phyloP scores from a whole-genome alignment of 2,113 vertebrate species.

The Atrichornis clamosus region DNA sequence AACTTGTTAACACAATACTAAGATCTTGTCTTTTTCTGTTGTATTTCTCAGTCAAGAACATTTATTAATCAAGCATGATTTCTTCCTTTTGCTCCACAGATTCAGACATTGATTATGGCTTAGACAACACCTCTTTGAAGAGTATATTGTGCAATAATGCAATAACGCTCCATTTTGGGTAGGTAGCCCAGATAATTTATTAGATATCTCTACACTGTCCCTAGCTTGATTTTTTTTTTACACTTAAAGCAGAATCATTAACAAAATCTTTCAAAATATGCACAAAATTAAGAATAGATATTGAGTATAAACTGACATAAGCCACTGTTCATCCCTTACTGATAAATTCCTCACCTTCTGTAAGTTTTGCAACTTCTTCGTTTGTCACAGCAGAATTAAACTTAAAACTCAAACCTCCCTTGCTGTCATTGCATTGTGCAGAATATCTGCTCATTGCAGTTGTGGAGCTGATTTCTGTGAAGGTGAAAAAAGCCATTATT shows the following conservation, averaged over 20 bases:
- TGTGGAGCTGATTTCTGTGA: background rate
- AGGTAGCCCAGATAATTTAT: background rate
- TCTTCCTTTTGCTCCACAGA: background rate
- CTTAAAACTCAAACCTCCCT: background rate
- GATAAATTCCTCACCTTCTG: background rate
- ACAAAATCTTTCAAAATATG: background rate
- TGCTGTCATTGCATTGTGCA: background rate
- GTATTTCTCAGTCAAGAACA: background rate
- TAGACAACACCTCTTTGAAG: background rate
- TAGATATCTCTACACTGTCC: background rate
- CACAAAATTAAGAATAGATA: background rate
- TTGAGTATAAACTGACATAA: background rate
- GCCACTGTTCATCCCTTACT: rapidly evolving
- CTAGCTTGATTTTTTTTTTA: background rate
- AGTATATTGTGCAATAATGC: background rate
- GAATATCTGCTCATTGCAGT: background rate
- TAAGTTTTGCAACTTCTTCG: background rate
- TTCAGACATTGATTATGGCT: background rate
- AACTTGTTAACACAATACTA: background rate
- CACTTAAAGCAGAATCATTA: background rate
- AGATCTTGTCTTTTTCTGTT: background rate
- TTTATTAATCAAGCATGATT: background rate
- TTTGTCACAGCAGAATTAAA: background rate
- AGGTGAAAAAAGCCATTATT: background rate
- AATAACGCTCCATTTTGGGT: background rate